Conservation (phyloP, 2,113 vertebrate species). For the Corydoras sp. region DNA sequence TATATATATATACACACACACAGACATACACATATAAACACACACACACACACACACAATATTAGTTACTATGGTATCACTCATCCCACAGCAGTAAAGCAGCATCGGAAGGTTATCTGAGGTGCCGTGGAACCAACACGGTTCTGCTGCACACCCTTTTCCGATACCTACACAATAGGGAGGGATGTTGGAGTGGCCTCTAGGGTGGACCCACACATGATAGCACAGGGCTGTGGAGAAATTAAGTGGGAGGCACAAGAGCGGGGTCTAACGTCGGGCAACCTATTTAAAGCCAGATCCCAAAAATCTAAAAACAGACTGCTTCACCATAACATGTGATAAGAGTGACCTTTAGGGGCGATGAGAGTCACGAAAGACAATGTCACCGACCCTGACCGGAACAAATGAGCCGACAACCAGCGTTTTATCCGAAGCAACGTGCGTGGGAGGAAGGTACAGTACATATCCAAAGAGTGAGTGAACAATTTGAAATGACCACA, state of each 20-base stretch:
- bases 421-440: too few relatives aligned
- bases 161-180: conserved; percentile 63
- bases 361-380: neutral
- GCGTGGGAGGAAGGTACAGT: too few relatives aligned
- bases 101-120: conserved; percentile 48
- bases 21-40: too few relatives aligned
- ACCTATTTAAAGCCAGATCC: neutral
- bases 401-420: neutral
- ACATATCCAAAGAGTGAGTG: too few relatives aligned
- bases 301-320: conserved; percentile 27
- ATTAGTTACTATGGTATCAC: conserved; percentile 7
- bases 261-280: conserved; percentile 6
- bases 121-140: conserved; percentile 48
- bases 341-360: neutral
- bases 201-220: conserved; percentile 52
- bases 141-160: conserved; percentile 62
- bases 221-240: conserved; percentile 13
- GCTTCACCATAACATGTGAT: conserved; percentile 9
- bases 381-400: neutral
- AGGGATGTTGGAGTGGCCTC: conserved; percentile 51
- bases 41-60: too few relatives aligned
- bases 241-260: conserved; percentile 22
- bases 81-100: conserved; percentile 19
- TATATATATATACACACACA: too few relatives aligned
- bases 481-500: too few relatives aligned